phyloP scores from a whole-genome alignment of 2,797 vertebrate genomes.

The Rhodeus uyekii region DNA sequence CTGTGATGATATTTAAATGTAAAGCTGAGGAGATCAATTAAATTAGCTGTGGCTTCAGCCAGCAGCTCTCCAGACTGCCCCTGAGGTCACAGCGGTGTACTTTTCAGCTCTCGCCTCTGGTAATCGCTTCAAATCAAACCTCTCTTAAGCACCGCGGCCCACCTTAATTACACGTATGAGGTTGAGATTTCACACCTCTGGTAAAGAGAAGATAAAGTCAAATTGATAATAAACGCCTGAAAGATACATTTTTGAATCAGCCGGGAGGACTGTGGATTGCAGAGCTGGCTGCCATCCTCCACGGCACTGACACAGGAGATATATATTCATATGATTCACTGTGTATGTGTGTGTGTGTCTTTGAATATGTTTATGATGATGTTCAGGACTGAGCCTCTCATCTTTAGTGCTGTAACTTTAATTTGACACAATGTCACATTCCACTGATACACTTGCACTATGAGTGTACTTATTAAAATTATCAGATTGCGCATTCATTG shows the following conservation, averaged over 20 bases:
- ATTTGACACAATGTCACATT: constrained; percentile 41
- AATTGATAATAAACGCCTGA: constrained; percentile 60
- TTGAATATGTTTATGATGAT: constrained; percentile 23
- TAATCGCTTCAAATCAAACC: constrained; percentile 69
- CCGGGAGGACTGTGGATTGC: constrained; percentile 19
- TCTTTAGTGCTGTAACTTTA: constrained; percentile 49
- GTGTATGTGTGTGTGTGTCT: constrained; percentile 7
- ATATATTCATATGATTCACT: constrained; percentile 37
- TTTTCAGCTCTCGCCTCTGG: constrained; percentile 61
- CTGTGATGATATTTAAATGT: constrained; percentile 56
- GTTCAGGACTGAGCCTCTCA: constrained; percentile 42
- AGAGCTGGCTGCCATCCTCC: constrained; percentile 27
- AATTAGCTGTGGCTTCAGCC: constrained; percentile 56
- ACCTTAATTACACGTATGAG: constrained; percentile 72
- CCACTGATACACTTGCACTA: constrained; percentile 16
- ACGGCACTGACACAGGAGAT: constrained; percentile 20
- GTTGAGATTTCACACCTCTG: constrained; percentile 70
- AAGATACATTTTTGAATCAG: constrained; percentile 56
- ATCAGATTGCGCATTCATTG: constrained; percentile 58
- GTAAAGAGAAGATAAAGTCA: constrained; percentile 67
- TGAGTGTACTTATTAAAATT: constrained; percentile 52
- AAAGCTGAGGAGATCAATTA: constrained; percentile 59
- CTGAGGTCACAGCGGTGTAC: constrained; percentile 71
- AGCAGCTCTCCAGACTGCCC: constrained; percentile 60
- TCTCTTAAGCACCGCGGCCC: constrained; percentile 63